Evolutionary conservation across 2,113 vertebrate genomes (phyloP).

Genomic region (Galemys pyrenaicus): DNA sequence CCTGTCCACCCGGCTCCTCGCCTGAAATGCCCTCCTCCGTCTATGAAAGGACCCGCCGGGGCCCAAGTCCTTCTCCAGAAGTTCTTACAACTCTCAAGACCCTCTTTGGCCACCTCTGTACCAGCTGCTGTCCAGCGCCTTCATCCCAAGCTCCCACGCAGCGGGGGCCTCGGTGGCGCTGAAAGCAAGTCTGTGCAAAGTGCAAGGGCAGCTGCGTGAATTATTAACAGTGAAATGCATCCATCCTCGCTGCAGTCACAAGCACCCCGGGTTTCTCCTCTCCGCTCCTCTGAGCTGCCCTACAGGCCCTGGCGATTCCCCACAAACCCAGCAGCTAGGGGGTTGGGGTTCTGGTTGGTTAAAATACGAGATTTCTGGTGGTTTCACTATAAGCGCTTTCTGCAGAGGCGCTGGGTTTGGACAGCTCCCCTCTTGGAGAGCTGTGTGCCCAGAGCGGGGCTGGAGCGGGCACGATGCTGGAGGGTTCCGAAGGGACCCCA

Average conservation of each 20-base stretch:
- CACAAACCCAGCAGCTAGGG: not conserved
- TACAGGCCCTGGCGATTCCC: not conserved
- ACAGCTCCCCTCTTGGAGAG: not conserved
- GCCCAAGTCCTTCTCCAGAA: not conserved
- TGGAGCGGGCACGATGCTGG: not conserved
- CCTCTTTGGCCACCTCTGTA: not conserved
- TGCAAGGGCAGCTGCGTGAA: not conserved
- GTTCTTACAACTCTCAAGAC: not conserved
- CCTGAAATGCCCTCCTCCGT: not conserved
- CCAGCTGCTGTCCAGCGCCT: not conserved
- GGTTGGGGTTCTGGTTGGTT: not conserved
- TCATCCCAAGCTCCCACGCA: not conserved
- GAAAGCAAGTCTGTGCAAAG: not conserved
- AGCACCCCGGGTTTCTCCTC: not conserved
- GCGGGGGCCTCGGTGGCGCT: not conserved
- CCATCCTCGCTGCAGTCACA: not conserved
- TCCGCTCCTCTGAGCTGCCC: not conserved
- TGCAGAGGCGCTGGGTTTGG: not conserved
- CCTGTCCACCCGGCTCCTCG: not conserved
- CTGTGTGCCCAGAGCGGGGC: not conserved
- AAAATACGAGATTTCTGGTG: not conserved
- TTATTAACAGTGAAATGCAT: not conserved
- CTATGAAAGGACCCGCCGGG: not conserved
- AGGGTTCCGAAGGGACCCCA: too few species aligned
- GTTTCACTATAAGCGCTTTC: not conserved